These are phyloP conservation scores for Nicator chloris DNA, from an alignment of 2,113 vertebrate genomes.

Conservation along the genomic window DNA sequence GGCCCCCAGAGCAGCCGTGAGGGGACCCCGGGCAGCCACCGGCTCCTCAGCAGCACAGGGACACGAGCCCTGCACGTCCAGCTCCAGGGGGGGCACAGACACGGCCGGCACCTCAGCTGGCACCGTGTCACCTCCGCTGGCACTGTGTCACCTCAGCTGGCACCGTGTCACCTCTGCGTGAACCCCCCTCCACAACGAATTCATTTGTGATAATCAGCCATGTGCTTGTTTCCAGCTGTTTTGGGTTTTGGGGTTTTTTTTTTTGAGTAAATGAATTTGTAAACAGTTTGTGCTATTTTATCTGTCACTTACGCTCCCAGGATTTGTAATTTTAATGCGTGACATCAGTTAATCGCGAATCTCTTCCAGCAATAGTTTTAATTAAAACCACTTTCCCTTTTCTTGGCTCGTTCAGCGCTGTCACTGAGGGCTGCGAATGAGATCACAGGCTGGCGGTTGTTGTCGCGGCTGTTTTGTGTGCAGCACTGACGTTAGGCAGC, in stretches of 20 bases:
- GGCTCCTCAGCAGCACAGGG: background rate
- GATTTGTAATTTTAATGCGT: slow-evolving; percentile 31
- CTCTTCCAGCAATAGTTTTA: slow-evolving; percentile 45
- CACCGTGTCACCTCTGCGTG: fast-evolving
- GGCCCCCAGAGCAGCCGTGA: fast-evolving
- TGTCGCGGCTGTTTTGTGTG: background rate
- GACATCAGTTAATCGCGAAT: slow-evolving; percentile 55
- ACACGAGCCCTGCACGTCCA: fast-evolving
- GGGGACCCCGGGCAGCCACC: fast-evolving
- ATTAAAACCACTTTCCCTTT: slow-evolving; percentile 35
- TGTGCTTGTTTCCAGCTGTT: background rate
- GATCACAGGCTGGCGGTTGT: background rate
- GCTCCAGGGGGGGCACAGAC: fast-evolving
- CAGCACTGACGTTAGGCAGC: background rate
- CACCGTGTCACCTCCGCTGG: background rate
- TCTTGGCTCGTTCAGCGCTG: background rate
- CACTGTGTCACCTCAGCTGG: background rate
- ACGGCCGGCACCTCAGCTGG: fast-evolving
- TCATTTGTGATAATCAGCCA: background rate
- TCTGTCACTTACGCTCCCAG: slow-evolving; percentile 18
- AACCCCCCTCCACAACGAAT: background rate
- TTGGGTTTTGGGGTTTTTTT: background rate
- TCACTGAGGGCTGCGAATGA: background rate
- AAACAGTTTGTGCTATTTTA: slow-evolving; percentile 27
- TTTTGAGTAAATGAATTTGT: slow-evolving; percentile 22